Conservation (phyloP, 1,140 invertebrate genomes). For the Trypoxylus dichotomus region DNA sequence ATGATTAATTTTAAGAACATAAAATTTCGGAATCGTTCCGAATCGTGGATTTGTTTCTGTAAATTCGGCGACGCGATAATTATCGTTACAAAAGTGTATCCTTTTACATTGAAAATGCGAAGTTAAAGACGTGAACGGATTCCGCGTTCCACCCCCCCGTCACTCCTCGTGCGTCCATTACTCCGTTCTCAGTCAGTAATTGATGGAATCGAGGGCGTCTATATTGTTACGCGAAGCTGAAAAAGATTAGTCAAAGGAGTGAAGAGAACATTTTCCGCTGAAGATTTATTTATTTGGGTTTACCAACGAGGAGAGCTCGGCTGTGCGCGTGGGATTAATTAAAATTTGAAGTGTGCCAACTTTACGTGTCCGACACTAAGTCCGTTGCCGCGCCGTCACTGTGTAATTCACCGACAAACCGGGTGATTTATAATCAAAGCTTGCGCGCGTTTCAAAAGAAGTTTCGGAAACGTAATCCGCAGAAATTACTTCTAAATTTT, state of each 20-base stretch:
- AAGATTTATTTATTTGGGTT: constrained; percentile 24
- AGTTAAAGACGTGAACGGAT: background rate
- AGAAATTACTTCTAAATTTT: constrained; percentile 23
- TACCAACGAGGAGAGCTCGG: background rate
- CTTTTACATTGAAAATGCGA: background rate
- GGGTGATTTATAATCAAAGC: constrained; percentile 19
- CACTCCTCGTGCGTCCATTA: background rate
- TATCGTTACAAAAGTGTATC: constrained; percentile 4
- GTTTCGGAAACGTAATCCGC: constrained; percentile 13
- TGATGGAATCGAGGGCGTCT: constrained; percentile 1
- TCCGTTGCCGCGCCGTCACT: background rate
- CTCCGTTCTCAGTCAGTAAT: background rate
- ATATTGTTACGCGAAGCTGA: constrained; percentile 11
- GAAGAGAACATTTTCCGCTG: background rate
- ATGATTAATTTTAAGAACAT: constrained; percentile 14
- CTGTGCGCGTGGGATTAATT: background rate
- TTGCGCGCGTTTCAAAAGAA: background rate
- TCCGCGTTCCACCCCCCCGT: background rate
- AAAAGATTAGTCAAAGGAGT: constrained; percentile 18
- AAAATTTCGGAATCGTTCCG: background rate
- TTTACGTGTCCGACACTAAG: constrained; percentile 12
- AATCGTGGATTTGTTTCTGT: background rate
- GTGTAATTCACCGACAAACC: constrained; percentile 14
- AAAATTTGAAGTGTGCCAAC: constrained; percentile 23
- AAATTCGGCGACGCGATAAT: constrained; percentile 1